Base-by-base conservation (phyloP, 2,888 invertebrate genomes). In the Melinopterus prodromus region DNA sequence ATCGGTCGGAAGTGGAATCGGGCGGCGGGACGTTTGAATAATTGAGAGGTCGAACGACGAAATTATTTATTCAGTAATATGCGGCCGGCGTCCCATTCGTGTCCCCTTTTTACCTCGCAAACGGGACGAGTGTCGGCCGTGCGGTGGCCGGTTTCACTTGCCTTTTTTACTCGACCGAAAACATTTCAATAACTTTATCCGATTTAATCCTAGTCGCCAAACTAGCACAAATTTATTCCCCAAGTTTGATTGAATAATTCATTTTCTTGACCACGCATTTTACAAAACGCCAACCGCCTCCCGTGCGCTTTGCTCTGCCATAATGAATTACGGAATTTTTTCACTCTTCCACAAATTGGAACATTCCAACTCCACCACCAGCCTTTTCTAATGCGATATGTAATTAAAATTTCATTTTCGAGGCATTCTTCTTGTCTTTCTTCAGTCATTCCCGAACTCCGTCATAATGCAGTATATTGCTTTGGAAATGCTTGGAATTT, bases 181-280 rank as follows among this genome's bases (percentile, higher is more conserved):
- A 71, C 71, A 78, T 78, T 78, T 38, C 71, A 72, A 38, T 72
- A 78, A 78, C 78, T 78, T 78, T 78, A 78, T 71, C 71, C 72
- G 53, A 69, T 72, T 78, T 78, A 78, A 78, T 72, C 71, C 71
- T 71, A 78, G 78, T 72, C 69, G 37, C 69, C 77, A 71, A 78
- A 78, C 78, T 78, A 78, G 72, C 78, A 72, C 72, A 78, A 80
- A 80, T 80, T 78, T 80, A 80, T 80, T 80, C 80, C 75, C 75
- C 74, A 78, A 80, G 77, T 80, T 76, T 76, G 77, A 75, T 77
- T 78, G 78, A 80, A 80, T 80, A 80, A 80, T 80, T 80, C 80
- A 80, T 80, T 76, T 74, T 78, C 72, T 78, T 78, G 78, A 78
- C 80, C 80, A 70, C 75, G 72, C 75, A 70, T 78, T 80, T 80